Conservation (phyloP, 1,140 invertebrate genomes). For the Nasonia longicornis region DNA sequence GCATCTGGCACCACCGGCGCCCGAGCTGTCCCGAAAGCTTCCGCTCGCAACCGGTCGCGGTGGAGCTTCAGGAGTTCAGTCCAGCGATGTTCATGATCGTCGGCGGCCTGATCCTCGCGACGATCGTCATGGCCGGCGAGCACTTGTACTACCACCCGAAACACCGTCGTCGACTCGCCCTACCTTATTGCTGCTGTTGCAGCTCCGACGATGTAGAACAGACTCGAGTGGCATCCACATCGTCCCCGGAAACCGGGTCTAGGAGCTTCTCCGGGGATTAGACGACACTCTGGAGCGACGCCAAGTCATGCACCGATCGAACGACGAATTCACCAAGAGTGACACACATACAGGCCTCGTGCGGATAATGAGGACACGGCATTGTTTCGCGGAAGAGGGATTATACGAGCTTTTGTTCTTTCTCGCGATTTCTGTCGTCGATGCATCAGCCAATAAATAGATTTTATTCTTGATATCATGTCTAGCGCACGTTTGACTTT, state of each 20-base stretch:
- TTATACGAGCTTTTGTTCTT: background rate
- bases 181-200: background rate
- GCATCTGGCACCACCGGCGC: constrained; percentile 53
- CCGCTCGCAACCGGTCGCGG: constrained; percentile 54
- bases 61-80: constrained; percentile 55
- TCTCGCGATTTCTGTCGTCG: background rate
- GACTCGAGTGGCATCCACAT: background rate
- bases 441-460: no score
- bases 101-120: constrained; percentile 39
- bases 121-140: background rate
- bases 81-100: constrained; percentile 55
- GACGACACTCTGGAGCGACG: background rate
- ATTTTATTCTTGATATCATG: no score
- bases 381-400: background rate
- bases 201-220: background rate
- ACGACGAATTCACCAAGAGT: background rate
- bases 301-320: background rate
- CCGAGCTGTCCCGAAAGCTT: constrained; percentile 56
- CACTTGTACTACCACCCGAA: background rate
- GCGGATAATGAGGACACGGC: background rate
- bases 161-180: background rate
- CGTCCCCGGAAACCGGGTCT: background rate
- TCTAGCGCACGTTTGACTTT: no score
- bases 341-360: background rate
- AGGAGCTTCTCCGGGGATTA: background rate